Base-by-base conservation (phyloP, 2,797 vertebrate genomes). In the Sebastes iracundus region DNA sequence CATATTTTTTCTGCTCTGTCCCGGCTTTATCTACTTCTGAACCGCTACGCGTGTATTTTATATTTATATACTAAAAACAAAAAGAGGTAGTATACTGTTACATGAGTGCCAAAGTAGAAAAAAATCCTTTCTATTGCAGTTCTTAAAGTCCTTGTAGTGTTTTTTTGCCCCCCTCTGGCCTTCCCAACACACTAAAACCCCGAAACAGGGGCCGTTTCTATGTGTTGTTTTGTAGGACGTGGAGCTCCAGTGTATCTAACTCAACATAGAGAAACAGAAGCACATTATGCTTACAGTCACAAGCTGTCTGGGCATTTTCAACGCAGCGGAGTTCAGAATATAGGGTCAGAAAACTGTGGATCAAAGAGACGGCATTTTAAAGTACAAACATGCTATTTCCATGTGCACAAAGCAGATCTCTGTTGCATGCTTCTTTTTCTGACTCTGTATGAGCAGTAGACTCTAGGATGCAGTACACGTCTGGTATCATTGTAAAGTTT, bases 21-120 rank as follows among this genome's bases (percentile, higher is more conserved):
- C 77, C 7, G 20, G 79, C 84, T 87, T 90, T 75, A 84, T 86
- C 88, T 90, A 85, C 77, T 94, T 90, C 86, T 93, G 83, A 92
- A 84, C 72, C 77, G 90, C 90, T 90, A 87, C 46, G 81, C 42
- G 58, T 91, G 83, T 87, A 88, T 82, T 88, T 90, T 88, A 84
- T 88, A 86, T 91, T 92, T 94, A 83, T 93, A 91, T 88, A 90
- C 83, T 77, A 63, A 86, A 77, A 75, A 80, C 78, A 84, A 66
- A 77, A 82, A 81, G 75, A 67, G 70, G 84, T 87, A 69, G 87
- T 92, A 68, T 87, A 84, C 93, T 87, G 90, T 93, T 90, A 91
- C 92, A 90, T 64, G 84, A 93, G 95, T 95, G 96, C 95, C 96
- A 96, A 96, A 95, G 90, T 91, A 90, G 81, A 90, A 87, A 71